Evolutionary conservation across 2,113 vertebrate species (phyloP), one percentile per base, ranked within the genome.

Genomic region (Cepphus grylle): DNA sequence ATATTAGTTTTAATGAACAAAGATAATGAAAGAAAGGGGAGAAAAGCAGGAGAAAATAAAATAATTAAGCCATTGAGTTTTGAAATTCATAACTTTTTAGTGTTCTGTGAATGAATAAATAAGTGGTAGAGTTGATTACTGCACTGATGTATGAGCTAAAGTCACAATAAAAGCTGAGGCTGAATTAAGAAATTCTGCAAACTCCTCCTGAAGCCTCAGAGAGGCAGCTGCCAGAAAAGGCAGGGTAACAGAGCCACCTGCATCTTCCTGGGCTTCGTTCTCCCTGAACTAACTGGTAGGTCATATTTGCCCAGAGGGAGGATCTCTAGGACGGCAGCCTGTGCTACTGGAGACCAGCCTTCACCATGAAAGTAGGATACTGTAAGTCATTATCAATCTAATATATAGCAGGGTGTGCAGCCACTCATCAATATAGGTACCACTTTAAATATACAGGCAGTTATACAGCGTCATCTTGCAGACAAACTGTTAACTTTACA

Each of bases 1-100:
- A 78, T 95, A 95, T 92, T 95, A 71, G 73, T 55, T 69, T 93
- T 91, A 76, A 95, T 87, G 88, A 96, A 88, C 86, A 79, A 83
- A 53, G 36, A 49, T 82, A 94, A 73, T 67, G 65, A 62, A 92
- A 83, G 53, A 90, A 62, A 49, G 25, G 27, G 38, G 29, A 26
- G 26, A 17, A 42, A 65, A 25, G 6, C 22, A 67, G 70, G 52
- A 88, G 69, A 42, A 83, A 81, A 88, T 17, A 90, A 69, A 92
- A 73, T 97, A 77, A 93, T 92, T 92, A 87, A 73, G 42, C 25
- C 55, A 78, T 34, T 38, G 25, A 62, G n/a, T 86, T 81, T 73
- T 88, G 23, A 94, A 93, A 91, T 65, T 43, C 11, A 76, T 70
- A 52, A 38, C n/a, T 65, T 76, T 61, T 69, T 63, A 67, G 82